Percentiles rank a stretch among this genome's conserved stretches.
Evolutionary conservation across 2,797 vertebrate genomes (phyloP).

Genomic region (Pantherophis alleghaniensis): DNA sequence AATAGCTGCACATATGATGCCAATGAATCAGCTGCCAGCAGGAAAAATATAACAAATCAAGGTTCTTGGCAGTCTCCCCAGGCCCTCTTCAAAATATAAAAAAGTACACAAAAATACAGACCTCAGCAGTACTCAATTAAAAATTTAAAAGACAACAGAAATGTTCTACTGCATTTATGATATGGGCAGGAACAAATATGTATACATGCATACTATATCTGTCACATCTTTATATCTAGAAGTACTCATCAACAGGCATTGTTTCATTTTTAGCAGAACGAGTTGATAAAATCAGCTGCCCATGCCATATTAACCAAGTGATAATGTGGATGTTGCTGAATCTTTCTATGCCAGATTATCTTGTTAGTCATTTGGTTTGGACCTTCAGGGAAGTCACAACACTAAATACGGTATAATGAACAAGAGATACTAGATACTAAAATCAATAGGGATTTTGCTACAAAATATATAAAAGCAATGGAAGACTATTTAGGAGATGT

Average conservation of each 20-base stretch:
- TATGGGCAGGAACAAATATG: background rate
- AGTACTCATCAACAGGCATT: background rate
- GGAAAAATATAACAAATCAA: background rate
- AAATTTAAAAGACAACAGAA: background rate
- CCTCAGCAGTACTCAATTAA: background rate
- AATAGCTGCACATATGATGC: background rate
- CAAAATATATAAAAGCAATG: background rate
- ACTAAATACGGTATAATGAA: background rate
- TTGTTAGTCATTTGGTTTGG: background rate
- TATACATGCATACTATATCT: background rate
- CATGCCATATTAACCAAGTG: background rate
- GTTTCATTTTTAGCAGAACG: background rate
- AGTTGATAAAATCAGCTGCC: background rate
- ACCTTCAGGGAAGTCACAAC: background rate
- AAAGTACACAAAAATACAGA: background rate
- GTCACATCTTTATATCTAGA: background rate
- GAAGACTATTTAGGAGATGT: background rate
- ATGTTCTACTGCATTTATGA: background rate
- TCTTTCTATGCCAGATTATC: background rate
- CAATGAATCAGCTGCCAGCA: background rate
- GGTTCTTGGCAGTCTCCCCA: background rate
- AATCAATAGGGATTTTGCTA: background rate
- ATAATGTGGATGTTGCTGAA: background rate
- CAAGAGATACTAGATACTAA: background rate
- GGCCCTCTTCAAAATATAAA: background rate